phyloP scores from a whole-genome alignment of 1,140 invertebrate genomes.

The Lutraria rhynchaena region DNA sequence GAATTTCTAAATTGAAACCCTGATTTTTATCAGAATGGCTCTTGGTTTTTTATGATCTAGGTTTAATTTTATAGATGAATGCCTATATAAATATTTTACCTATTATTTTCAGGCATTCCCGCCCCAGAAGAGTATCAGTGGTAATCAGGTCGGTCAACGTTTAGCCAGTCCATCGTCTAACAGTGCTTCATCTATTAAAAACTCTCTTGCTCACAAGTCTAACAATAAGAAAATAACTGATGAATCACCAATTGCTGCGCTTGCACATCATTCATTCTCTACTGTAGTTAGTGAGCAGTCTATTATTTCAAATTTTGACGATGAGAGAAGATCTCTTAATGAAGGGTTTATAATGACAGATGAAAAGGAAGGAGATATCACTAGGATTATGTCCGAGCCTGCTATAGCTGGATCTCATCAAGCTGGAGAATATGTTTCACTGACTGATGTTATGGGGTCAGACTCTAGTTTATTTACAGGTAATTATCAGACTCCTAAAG shows the following conservation, averaged over 20 bases:
- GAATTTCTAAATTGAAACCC: too few relatives aligned
- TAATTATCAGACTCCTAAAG: constrained; percentile 26
- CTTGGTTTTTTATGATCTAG: too few relatives aligned
- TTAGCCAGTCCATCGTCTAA: constrained; percentile 47
- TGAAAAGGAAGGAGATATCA: constrained; percentile 54
- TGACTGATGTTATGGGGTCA: constrained; percentile 1
- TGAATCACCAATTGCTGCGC: constrained; percentile 44
- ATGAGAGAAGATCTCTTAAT: constrained; percentile 65
- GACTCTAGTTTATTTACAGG: constrained; percentile 26
- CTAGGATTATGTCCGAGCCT: constrained; percentile 24
- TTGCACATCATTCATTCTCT: constrained; percentile 54
- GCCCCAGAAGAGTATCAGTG: background rate
- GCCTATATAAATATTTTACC: too few relatives aligned
- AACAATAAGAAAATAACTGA: constrained; percentile 11
- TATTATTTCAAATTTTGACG: constrained; percentile 59
- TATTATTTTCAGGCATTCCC: constrained; percentile 43
- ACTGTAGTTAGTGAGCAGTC: constrained; percentile 63
- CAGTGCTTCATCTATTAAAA: constrained; percentile 19
- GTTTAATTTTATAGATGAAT: too few relatives aligned
- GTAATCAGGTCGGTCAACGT: constrained; percentile 61
- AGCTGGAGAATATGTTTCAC: constrained; percentile 45
- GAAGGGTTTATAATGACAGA: constrained; percentile 70
- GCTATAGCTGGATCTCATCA: constrained; percentile 16
- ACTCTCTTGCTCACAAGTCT: background rate
- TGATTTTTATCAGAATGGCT: too few relatives aligned